Base-by-base conservation (phyloP, 1,140 invertebrate species). In the Uloborus diversus region DNA sequence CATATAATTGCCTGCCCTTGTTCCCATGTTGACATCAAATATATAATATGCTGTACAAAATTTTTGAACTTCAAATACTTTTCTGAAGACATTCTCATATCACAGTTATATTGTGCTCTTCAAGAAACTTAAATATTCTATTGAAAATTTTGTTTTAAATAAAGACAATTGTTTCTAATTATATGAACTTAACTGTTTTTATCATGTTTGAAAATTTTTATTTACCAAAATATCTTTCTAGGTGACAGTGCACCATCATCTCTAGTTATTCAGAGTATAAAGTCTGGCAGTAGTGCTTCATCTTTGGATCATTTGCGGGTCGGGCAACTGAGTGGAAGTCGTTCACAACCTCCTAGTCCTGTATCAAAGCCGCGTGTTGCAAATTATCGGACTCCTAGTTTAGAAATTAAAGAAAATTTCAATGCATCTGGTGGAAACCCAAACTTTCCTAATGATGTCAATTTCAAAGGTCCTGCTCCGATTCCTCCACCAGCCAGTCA, bases 271-370 rank as follows among this genome's bases (percentile, higher is more conserved):
- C 73, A 78, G 42, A 78, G 62, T 25, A 64, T 78, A 27, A 78
- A 78, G 66, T 27, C 35, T 28, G 49, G 47, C 30, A 65, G 51
- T 37, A 49, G 28, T 51, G 25, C 47, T 28, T 78, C 73, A 27
- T 78, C 62, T 47, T 33, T 78, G 17, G 71, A 75, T 32, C 71
- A 75, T 64, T 53, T 64, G 20, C 28, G 73, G 14, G 62, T 78
- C 35, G 62, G 62, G 17, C 73, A 78, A 30, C 47, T 78, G 2
- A 51, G 71, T 64, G 71, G 71, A 13, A 78, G 73, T 20, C 73
- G 73, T 23, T 78, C 73, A 20, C 73, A 78, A 27, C 73, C 73
- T 42, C 73, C 73, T 78, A 78, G 73, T 78, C 73, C 73, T 37
- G 73, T 78, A 23, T 78, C 73, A 56, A 78, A 78, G 73, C 73